These are phyloP conservation scores for Digitonthophagus gazella DNA, from an alignment of 2,888 invertebrate genomes.

Conservation along the genomic window DNA sequence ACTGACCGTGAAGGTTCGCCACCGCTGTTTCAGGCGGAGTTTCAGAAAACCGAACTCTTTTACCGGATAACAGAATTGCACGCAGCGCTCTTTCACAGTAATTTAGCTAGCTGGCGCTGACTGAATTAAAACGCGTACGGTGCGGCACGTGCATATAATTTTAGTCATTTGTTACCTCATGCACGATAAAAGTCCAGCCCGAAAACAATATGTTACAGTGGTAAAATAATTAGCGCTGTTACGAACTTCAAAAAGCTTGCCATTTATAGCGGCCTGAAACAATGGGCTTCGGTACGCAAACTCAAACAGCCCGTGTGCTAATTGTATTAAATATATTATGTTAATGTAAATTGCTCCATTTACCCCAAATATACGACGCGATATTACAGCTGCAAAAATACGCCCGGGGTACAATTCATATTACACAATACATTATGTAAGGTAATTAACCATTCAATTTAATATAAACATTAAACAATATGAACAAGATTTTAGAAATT, in stretches of 20 bases:
- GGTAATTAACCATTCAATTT: not conserved
- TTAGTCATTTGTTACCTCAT: slow-evolving; percentile 14
- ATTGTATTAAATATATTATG: not conserved
- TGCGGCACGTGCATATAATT: slow-evolving; percentile 13
- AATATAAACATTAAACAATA: too few relatives aligned
- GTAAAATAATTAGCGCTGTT: slow-evolving; percentile 5
- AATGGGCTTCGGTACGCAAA: not conserved
- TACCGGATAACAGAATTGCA: not conserved
- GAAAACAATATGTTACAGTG: slow-evolving; percentile 9
- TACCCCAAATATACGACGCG: not conserved
- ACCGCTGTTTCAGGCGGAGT: not conserved
- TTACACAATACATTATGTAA: not conserved
- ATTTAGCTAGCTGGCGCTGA: not conserved
- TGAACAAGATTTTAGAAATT: too few relatives aligned
- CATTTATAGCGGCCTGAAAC: not conserved
- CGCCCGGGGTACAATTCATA: not conserved
- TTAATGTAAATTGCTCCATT: not conserved
- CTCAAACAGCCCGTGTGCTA: not conserved
- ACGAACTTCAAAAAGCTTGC: slow-evolving; percentile 3
- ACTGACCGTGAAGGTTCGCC: not conserved
- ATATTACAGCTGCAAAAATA: not conserved
- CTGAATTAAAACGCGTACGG: slow-evolving; percentile 5
- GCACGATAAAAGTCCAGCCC: slow-evolving; percentile 2
- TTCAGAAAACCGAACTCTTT: not conserved
- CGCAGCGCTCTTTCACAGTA: not conserved